phyloP scores from a whole-genome alignment of 2,113 vertebrate species.

The Hipposideros armiger region DNA sequence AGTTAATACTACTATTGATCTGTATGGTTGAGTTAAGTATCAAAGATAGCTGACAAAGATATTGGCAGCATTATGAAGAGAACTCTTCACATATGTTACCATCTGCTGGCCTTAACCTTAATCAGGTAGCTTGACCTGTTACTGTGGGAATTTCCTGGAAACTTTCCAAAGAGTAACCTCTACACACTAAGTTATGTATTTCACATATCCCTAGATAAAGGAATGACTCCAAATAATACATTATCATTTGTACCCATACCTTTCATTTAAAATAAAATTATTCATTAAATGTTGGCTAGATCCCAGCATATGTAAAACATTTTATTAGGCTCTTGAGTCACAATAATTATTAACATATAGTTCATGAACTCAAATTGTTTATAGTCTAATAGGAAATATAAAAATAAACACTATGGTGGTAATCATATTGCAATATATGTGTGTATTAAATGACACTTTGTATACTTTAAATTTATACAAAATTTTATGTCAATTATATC shows the following conservation, averaged over 20 bases:
- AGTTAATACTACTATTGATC: neutral
- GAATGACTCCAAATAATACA: neutral
- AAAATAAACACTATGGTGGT: neutral
- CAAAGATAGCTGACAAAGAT: neutral
- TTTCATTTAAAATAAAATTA: neutral
- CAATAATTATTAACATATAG: neutral
- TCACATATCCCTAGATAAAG: neutral
- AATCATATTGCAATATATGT: neutral
- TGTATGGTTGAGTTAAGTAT: neutral
- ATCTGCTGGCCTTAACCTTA: neutral
- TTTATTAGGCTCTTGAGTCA: neutral
- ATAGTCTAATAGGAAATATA: neutral
- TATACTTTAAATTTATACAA: neutral
- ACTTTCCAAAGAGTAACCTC: neutral
- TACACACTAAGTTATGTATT: neutral
- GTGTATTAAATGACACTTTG: neutral
- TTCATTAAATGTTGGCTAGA: neutral
- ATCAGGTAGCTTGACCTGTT: neutral
- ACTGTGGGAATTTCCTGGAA: neutral
- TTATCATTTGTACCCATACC: neutral
- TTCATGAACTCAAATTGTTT: neutral
- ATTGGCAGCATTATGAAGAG: neutral
- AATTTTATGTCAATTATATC: no score
- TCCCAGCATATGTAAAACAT: neutral
- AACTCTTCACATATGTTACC: neutral